Conservation (phyloP, 2,888 invertebrate genomes). For the Emmelina monodactyla region DNA sequence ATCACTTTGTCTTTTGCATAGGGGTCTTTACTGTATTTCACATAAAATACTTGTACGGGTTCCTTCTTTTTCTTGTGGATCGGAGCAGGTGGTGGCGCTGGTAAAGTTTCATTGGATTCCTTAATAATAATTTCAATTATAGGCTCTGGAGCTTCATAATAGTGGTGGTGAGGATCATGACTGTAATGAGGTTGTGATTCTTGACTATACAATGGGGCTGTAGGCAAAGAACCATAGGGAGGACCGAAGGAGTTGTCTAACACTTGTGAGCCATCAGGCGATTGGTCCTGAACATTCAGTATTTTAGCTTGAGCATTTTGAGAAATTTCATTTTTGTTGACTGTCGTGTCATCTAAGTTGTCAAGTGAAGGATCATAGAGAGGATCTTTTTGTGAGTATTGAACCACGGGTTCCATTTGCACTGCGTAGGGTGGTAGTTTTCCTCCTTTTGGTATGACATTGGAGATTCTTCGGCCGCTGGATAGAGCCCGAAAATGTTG, state of each 20-base stretch:
- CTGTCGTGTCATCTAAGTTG: conserved; percentile 48
- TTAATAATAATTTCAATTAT: conserved; percentile 93
- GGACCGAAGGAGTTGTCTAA: conserved; percentile 55
- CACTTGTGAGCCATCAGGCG: no score
- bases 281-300: conserved; percentile 48
- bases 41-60: conserved; percentile 90
- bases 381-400: conserved; percentile 82
- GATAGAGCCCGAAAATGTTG: conserved; percentile 58
- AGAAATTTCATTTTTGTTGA: conserved; percentile 52
- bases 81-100: conserved; percentile 68
- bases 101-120: conserved; percentile 84
- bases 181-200: conserved; percentile 36
- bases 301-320: conserved; percentile 61
- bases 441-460: conserved; percentile 49
- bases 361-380: conserved; percentile 69
- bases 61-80: conserved; percentile 71
- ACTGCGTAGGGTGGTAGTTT: conserved; percentile 76
- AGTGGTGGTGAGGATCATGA: conserved; percentile 37
- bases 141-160: conserved; percentile 83
- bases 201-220: conserved; percentile 56
- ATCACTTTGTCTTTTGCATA: conserved; percentile 75
- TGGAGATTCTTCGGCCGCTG: conserved; percentile 62
- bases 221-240: conserved; percentile 46
- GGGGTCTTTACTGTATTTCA: conserved; percentile 88
- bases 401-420: conserved; percentile 81